Conservation (phyloP, 2,113 vertebrate genomes). For the Pelvicachromis taeniatus region DNA sequence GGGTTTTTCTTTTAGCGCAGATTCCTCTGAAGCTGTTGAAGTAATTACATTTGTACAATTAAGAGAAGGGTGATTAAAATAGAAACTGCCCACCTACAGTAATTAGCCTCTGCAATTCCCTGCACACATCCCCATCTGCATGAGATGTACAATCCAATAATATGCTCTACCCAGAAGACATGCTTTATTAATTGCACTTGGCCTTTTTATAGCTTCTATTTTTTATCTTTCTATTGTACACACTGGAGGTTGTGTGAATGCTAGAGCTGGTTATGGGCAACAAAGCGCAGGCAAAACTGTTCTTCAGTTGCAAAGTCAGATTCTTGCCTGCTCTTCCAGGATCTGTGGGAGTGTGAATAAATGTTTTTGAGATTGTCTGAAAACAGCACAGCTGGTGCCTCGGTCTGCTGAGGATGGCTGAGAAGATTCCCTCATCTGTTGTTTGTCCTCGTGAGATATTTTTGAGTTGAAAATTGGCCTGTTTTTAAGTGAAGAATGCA, state of each 20-base stretch:
- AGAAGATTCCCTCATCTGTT: not conserved
- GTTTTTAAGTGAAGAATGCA: not conserved
- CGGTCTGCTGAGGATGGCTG: not conserved
- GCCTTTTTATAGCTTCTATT: slow-evolving; percentile 13
- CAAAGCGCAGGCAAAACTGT: not conserved
- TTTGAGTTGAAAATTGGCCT: not conserved
- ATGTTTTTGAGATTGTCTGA: not conserved
- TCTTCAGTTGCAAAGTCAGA: not conserved
- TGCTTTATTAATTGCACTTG: slow-evolving; percentile 26
- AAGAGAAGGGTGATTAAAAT: not conserved
- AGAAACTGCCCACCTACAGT: not conserved
- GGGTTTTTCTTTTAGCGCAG: not conserved
- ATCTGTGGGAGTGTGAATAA: not conserved
- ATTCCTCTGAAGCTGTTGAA: not conserved
- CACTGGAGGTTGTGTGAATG: not conserved
- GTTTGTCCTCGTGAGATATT: not conserved
- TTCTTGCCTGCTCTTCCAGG: not conserved
- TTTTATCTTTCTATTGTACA: not conserved
- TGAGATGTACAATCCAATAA: not conserved
- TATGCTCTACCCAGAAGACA: not conserved
- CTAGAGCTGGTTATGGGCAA: not conserved
- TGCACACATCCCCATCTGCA: not conserved
- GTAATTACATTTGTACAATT: slow-evolving; percentile 8
- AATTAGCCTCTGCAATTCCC: slow-evolving; percentile 3
- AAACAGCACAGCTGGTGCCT: not conserved